These are phyloP conservation scores for Altica lythri DNA, from an alignment of 2,888 invertebrate genomes.

Conservation along the genomic window DNA sequence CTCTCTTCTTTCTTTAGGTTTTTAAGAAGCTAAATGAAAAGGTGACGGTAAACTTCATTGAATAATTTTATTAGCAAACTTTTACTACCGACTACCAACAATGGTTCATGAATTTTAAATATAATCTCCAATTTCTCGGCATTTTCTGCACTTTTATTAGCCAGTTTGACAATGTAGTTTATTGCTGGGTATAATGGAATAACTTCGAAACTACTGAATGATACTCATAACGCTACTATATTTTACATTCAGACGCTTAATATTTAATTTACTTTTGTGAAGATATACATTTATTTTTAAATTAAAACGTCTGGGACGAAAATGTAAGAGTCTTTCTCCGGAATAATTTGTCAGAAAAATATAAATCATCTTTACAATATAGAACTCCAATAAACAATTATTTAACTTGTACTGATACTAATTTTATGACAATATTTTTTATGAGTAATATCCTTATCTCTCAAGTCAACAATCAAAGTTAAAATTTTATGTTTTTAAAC, in stretches of 20 bases:
- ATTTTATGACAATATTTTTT: too few relatives aligned
- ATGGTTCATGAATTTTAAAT: conserved; percentile 32
- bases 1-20: conserved; percentile 28
- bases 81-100: conserved; percentile 32
- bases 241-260: conserved; percentile 23
- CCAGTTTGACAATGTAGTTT: conserved; percentile 27
- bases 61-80: conserved; percentile 34
- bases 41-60: conserved; percentile 33
- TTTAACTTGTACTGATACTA: too few relatives aligned
- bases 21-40: conserved; percentile 29
- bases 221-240: conserved; percentile 25
- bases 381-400: too few relatives aligned
- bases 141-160: conserved; percentile 27
- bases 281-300: conserved; percentile 16
- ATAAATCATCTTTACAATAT: too few relatives aligned
- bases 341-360: too few relatives aligned
- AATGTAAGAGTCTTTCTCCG: too few relatives aligned
- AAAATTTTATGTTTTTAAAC: too few relatives aligned
- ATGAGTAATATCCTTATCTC: too few relatives aligned
- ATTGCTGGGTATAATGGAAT: conserved; percentile 26
- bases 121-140: conserved; percentile 29
- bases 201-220: conserved; percentile 27
- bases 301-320: conserved; percentile 18
- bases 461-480: too few relatives aligned
- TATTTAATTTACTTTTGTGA: conserved; percentile 24